Evolutionary conservation across 2,888 invertebrate genomes (phyloP).

Genomic region (Dysmachus trigonus): DNA sequence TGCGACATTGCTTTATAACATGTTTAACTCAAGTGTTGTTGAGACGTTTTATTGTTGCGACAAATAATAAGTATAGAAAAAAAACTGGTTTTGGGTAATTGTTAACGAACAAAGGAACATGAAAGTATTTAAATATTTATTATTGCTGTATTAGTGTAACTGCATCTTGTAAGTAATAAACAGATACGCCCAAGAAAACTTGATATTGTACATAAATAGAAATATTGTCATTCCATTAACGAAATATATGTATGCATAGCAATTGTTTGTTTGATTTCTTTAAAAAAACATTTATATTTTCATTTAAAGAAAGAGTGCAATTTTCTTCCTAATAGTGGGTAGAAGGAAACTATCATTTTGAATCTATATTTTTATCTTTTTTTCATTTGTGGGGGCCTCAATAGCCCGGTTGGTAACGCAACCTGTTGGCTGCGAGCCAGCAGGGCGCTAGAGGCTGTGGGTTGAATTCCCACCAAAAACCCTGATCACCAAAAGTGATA

Average conservation of each 20-base stretch:
- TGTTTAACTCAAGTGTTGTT: conserved; percentile 10
- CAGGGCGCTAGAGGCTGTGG: too few species aligned
- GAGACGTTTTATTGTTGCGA: conserved; percentile 5
- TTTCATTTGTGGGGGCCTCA: too few species aligned
- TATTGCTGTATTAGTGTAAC: not conserved
- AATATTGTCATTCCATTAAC: not conserved
- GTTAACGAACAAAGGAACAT: not conserved
- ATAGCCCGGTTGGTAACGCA: too few species aligned
- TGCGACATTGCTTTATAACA: not conserved
- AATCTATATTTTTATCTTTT: too few species aligned
- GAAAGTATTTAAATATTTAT: conserved; percentile 25
- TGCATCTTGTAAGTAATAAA: not conserved
- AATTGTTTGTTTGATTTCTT: not conserved
- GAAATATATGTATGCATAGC: not conserved
- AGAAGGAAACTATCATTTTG: too few species aligned
- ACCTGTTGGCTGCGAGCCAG: too few species aligned
- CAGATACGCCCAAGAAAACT: not conserved
- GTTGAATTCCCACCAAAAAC: too few species aligned
- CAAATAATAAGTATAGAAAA: not conserved
- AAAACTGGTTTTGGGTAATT: conserved; percentile 22
- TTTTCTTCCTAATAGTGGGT: too few species aligned
- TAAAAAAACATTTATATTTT: not conserved
- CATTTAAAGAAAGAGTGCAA: not conserved
- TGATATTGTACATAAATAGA: not conserved
- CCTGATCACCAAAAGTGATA: too few species aligned